These are phyloP conservation scores for Caenorhabditis latens DNA, from an alignment of 1,140 invertebrate species.

Conservation along the genomic window DNA sequence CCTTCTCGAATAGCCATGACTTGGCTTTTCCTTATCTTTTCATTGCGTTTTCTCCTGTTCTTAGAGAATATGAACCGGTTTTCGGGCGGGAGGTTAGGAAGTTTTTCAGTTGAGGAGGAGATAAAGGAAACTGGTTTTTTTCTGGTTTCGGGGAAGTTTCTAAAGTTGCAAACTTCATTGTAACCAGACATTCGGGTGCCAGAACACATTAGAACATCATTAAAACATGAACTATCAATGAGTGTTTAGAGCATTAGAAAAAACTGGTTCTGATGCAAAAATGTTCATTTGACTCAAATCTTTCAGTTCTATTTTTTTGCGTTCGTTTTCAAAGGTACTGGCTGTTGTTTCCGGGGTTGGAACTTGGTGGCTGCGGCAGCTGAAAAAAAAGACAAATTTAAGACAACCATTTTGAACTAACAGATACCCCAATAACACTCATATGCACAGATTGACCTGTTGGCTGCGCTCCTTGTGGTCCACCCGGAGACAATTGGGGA, in stretches of 20 bases:
- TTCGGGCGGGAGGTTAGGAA: neutral
- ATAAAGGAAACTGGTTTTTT: constrained; percentile 8
- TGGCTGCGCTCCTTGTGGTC: neutral
- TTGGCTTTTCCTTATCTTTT: constrained; percentile 28
- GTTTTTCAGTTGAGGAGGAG: neutral
- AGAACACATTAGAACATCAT: too few relatives aligned
- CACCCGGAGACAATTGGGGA: neutral
- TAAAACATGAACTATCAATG: too few relatives aligned
- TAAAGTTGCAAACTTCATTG: too few relatives aligned
- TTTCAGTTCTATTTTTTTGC: too few relatives aligned
- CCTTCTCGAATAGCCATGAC: neutral
- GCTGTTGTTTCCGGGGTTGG: neutral
- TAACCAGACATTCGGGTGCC: too few relatives aligned
- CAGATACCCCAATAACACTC: neutral
- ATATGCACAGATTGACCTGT: constrained; percentile 8
- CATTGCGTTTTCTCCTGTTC: neutral
- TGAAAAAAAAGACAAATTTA: neutral
- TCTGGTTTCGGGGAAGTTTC: neutral
- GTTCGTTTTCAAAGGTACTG: neutral
- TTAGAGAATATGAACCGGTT: neutral
- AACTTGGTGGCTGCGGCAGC: neutral
- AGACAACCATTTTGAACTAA: neutral
- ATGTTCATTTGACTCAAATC: too few relatives aligned
- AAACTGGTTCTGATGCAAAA: too few relatives aligned
- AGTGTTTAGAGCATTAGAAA: too few relatives aligned